These are phyloP conservation scores for Cosmia pyralina DNA, from an alignment of 2,888 invertebrate genomes.

Conservation along the genomic window DNA sequence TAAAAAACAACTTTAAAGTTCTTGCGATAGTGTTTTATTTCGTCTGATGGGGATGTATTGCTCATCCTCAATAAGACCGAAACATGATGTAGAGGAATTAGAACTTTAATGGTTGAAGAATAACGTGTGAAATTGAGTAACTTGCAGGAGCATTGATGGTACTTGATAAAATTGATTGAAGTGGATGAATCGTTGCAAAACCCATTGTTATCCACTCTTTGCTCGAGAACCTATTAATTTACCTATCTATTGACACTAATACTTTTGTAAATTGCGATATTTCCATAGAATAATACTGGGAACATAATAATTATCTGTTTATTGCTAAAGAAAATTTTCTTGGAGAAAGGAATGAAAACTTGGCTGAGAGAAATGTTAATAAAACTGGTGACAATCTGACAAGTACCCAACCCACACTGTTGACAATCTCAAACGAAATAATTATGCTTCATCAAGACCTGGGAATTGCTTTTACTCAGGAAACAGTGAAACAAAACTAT, in stretches of 20 bases:
- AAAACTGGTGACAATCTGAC: conserved; percentile 3
- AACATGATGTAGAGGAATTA: conserved; percentile 13
- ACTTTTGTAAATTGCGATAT: conserved; percentile 16
- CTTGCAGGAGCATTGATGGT: conserved; percentile 16
- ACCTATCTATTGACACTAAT: conserved; percentile 29
- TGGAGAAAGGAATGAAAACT: conserved; percentile 2
- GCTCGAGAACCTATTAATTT: conserved; percentile 45
- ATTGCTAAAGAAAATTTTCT: neutral
- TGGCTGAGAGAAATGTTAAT: conserved; percentile 17
- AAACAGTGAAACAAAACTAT: neutral
- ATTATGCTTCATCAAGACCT: neutral
- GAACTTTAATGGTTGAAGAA: neutral
- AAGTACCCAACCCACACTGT: conserved; percentile 5
- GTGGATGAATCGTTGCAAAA: conserved; percentile 57
- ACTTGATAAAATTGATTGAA: conserved; percentile 55
- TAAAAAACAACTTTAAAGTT: conserved; percentile 33
- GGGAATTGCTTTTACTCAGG: neutral
- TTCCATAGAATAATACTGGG: conserved; percentile 4
- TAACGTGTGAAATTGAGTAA: conserved; percentile 9
- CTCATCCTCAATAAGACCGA: conserved; percentile 40
- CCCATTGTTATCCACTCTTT: conserved; percentile 47
- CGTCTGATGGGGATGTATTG: conserved; percentile 3
- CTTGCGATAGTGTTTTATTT: conserved; percentile 33
- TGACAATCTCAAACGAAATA: neutral
- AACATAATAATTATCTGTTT: neutral